These are phyloP conservation scores for Lysandra coridon DNA, from an alignment of 2,888 invertebrate genomes.

Conservation along the genomic window DNA sequence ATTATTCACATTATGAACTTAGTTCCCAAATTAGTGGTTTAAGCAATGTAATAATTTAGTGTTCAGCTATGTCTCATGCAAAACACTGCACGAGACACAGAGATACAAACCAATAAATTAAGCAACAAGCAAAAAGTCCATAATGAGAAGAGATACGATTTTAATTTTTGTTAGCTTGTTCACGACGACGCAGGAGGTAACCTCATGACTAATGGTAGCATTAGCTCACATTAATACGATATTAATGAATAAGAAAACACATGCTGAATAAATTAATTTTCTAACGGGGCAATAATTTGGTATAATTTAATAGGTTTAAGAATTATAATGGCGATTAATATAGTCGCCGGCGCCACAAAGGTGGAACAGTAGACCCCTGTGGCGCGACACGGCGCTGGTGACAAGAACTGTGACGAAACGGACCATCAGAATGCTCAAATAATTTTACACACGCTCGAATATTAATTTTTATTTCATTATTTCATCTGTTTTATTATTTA, in stretches of 20 bases:
- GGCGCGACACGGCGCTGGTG: slow-evolving; percentile 45
- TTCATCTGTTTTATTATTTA: not conserved
- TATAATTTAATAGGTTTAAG: slow-evolving; percentile 21
- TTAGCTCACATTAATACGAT: slow-evolving; percentile 12
- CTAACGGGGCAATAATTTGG: slow-evolving; percentile 15
- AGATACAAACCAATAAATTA: slow-evolving; percentile 2
- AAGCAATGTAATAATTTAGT: no score
- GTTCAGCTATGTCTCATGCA: not conserved
- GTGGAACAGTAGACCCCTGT: slow-evolving; percentile 48
- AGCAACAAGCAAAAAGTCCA: slow-evolving; percentile 14
- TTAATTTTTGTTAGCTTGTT: slow-evolving; percentile 17
- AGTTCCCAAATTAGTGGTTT: no score
- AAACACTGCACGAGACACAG: slow-evolving; percentile 6
- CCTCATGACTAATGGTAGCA: slow-evolving; percentile 6
- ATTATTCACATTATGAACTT: no score
- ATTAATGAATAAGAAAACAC: slow-evolving; percentile 26
- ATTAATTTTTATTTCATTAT: not conserved
- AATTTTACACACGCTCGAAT: slow-evolving; percentile 13
- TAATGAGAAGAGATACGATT: slow-evolving; percentile 6
- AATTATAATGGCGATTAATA: slow-evolving; percentile 27
- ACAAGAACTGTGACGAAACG: slow-evolving; percentile 45
- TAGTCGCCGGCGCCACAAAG: slow-evolving; percentile 47
- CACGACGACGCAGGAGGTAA: slow-evolving; percentile 22
- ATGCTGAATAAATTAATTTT: slow-evolving; percentile 23
- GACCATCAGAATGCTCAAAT: slow-evolving; percentile 13